phyloP scores from a whole-genome alignment of 2,113 vertebrate genomes.

The Hyla sarda region DNA sequence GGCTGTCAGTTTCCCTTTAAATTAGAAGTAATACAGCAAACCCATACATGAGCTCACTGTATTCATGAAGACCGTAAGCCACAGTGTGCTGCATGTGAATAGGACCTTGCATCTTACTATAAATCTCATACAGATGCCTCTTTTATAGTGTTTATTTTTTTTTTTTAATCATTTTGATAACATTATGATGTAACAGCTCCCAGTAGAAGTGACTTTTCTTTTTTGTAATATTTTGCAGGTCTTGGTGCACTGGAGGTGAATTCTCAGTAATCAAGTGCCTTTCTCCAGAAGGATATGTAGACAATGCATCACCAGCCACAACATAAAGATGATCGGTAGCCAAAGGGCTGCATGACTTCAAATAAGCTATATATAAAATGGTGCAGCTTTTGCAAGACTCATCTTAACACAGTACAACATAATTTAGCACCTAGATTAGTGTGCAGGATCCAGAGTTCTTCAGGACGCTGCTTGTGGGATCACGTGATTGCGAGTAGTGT shows the following conservation, averaged over 20 bases:
- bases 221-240: slow-evolving; percentile 4
- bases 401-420: neutral
- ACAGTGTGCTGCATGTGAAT: too few species aligned
- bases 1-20: too few species aligned
- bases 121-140: too few species aligned
- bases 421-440: neutral
- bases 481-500: neutral
- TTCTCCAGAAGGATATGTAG: slow-evolving; percentile 39
- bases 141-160: too few species aligned
- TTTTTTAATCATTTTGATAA: neutral
- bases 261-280: neutral
- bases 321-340: slow-evolving; percentile 23
- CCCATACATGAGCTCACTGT: too few species aligned
- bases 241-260: slow-evolving; percentile 24
- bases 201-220: neutral
- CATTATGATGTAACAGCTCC: neutral
- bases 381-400: slow-evolving; percentile 23
- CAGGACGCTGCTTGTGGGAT: slow-evolving; percentile 16
- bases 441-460: slow-evolving; percentile 17
- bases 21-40: too few species aligned
- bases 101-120: too few species aligned
- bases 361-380: slow-evolving; percentile 25
- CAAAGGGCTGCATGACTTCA: slow-evolving; percentile 8
- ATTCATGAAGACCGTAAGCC: too few species aligned
- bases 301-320: slow-evolving; percentile 24